Base-by-base conservation (phyloP, 2,113 vertebrate species). In the Nymphicus hollandicus region DNA sequence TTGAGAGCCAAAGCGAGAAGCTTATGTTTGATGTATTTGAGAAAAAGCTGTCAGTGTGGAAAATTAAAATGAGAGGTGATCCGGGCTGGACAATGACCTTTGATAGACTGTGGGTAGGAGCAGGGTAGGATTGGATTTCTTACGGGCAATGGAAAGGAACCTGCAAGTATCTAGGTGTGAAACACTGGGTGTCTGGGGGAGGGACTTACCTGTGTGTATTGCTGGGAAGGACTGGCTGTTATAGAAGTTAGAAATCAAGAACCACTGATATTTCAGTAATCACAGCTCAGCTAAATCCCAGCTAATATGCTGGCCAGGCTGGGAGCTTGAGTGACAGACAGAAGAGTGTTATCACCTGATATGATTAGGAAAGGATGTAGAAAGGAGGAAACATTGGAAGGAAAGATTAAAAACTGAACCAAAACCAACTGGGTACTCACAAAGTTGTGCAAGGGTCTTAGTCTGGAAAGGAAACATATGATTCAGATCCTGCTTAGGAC, bases 21-120 rank as follows among this genome's bases (percentile, higher is more conserved):
- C 12, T 66, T 80, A 4, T 24, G 23, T 64, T 84, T 66, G 33
- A 1, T 41, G 31, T 43, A 5, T 27, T 65, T 85, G 41, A 63
- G 43, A 50, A 64, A 44, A 72, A 77, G 6, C 10, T 47, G 35
- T 49, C 74, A 66, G 55, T 11, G 39, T 70, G 33, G 46, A 56
- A 80, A 43, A 84, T n/a, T n/a, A 80, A 66, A 41, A 61, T 60
- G 47, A 66, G 70, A 80, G 28, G 18, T 3, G 3, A 17, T 11
- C 29, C 78, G 65, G 47, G 44, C 18, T 72, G 46, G 18, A 87
- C 23, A 81, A 56, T 17, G 11, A 70, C 17, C 9, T 72, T 47
- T 53, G 22, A 7, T 52, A 19, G 39, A 12, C 39, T 0, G 0
- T 47, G 35, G 33, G 16, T 33, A 69, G 23, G 27, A 91, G 27